Percentiles rank a stretch among this genome's conserved stretches.
phyloP scores from a whole-genome alignment of 37 sponge, comb jelly and placozoan genomes.

The Diacarnus erythraeanus region DNA sequence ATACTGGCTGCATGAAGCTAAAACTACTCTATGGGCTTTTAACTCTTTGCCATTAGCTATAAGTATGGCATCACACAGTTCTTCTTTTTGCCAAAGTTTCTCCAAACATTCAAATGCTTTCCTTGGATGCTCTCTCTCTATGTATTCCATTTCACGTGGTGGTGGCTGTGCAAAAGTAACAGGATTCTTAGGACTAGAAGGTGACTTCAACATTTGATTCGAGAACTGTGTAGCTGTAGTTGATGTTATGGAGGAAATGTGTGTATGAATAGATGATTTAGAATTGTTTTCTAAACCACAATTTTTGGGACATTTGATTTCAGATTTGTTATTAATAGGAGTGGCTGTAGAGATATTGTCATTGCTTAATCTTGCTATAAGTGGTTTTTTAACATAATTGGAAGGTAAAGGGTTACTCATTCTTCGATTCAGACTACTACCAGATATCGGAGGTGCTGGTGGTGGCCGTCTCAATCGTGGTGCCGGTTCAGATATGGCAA shows the following conservation, averaged over 20 bases:
- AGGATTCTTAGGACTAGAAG: conserved; percentile 1
- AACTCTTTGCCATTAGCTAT: conserved; percentile 19
- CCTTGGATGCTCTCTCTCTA: conserved; percentile 58
- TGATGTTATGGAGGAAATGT: too few relatives aligned
- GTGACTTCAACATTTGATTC: neutral
- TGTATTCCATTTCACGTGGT: conserved; percentile 51
- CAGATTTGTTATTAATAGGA: neutral
- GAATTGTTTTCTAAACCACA: neutral
- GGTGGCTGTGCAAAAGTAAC: conserved; percentile 45
- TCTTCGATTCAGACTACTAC: neutral
- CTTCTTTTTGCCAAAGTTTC: conserved; percentile 57
- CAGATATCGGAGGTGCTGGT: neutral
- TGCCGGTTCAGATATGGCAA: neutral
- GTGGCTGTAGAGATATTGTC: neutral
- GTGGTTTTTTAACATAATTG: neutral
- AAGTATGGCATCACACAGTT: conserved; percentile 73
- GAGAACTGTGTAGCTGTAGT: neutral
- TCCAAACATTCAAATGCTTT: conserved; percentile 58
- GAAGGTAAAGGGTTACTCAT: neutral
- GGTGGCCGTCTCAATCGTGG: neutral
- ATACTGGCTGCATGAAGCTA: conserved; percentile 69
- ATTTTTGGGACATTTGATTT: too few relatives aligned
- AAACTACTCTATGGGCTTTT: conserved; percentile 68
- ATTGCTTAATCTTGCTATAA: neutral
- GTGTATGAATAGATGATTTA: neutral